Conservation (phyloP, 2,888 invertebrate species). For the Synanthedon myopaeformis region DNA sequence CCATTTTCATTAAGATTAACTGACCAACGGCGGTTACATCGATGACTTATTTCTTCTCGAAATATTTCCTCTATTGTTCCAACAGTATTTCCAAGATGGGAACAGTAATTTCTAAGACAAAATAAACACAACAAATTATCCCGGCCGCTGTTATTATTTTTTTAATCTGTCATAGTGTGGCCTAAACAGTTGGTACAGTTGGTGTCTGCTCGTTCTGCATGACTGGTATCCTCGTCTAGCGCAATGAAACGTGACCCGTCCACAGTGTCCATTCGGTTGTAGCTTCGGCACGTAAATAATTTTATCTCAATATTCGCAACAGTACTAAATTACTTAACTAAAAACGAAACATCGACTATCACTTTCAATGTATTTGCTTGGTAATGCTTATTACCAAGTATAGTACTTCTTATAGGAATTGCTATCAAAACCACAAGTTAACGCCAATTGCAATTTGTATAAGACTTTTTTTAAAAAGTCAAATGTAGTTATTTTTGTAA, state of each 20-base stretch:
- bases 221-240: constrained; percentile 43
- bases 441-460: too few species aligned
- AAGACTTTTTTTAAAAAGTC: too few species aligned
- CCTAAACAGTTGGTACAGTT: background rate
- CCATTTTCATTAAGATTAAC: too few species aligned
- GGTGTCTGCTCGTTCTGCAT: constrained; percentile 35
- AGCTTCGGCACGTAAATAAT: constrained; percentile 36
- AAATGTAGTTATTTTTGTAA: too few species aligned
- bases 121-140: background rate
- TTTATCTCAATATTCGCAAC: background rate
- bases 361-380: background rate
- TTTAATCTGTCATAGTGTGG: background rate
- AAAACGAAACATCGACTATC: background rate
- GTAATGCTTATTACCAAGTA: too few species aligned
- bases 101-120: too few species aligned
- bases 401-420: too few species aligned
- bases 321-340: background rate
- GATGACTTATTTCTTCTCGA: too few species aligned
- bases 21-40: too few species aligned
- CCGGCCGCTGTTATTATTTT: background rate
- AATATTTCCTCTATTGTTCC: too few species aligned
- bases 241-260: constrained; percentile 53
- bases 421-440: too few species aligned
- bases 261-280: constrained; percentile 35
- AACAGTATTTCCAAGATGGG: too few species aligned